Percentiles rank a stretch among this genome's conserved stretches.
These are phyloP conservation scores for Tarsius wallacei DNA, from an alignment of 2,797 vertebrate species.

Conservation along the genomic window DNA sequence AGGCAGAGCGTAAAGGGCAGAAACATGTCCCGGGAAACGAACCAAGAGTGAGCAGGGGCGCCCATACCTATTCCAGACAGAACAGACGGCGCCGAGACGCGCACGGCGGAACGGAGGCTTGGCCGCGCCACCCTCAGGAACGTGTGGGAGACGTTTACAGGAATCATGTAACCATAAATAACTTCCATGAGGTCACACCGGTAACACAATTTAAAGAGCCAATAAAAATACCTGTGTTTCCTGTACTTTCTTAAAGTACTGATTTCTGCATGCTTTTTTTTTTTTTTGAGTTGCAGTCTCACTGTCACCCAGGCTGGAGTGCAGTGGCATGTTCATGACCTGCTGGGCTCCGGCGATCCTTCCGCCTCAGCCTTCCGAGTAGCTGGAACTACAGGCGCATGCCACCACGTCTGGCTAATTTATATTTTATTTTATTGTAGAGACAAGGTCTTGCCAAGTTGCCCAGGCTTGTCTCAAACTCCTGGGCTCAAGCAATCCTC, in stretches of 20 bases:
- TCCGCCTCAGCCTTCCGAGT: too few species aligned
- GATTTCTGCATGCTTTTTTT: not conserved
- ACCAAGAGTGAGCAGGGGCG: not conserved
- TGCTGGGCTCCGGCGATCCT: too few species aligned
- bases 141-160: not conserved
- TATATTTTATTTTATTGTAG: too few species aligned
- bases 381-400: too few species aligned
- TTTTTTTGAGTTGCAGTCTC: too few species aligned
- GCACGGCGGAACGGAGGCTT: too few species aligned
- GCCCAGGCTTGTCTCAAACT: too few species aligned
- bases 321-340: too few species aligned
- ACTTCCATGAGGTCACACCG: constrained; percentile 21
- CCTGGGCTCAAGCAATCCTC: too few species aligned
- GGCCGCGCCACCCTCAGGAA: not conserved
- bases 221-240: constrained; percentile 46
- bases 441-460: too few species aligned
- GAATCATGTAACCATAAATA: not conserved
- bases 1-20: too few species aligned
- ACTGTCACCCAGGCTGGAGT: too few species aligned
- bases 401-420: not conserved
- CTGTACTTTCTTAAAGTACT: constrained; percentile 36
- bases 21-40: not conserved
- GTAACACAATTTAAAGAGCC: constrained; percentile 53
- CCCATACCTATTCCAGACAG: not conserved
- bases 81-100: not conserved